Evolutionary conservation across 2,797 vertebrate species (phyloP), one percentile per base, ranked within the genome.

Genomic region (Gymnoscopelus microlampas): DNA sequence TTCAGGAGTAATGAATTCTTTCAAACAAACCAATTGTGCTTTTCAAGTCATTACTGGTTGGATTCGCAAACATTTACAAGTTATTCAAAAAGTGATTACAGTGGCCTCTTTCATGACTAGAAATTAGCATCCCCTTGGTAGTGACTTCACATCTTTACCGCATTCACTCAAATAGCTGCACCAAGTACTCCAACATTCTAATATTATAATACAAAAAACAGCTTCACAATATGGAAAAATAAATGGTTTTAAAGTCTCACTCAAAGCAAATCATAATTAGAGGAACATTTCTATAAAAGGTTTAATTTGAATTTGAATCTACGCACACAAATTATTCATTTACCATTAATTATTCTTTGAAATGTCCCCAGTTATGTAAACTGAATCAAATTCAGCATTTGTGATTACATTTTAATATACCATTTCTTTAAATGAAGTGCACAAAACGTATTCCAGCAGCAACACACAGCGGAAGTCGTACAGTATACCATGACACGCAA

Each of bases 221-320:
- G 84, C 91, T 91, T 92, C 89, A 91, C 90, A 91, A 92, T 91
- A 89, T 91, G 91, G 87, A 91, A 92, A 90, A 91, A 87, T 81
- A 83, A 82, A 68, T 77, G 80, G 63, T 67, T 77, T 58, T 64
- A 51, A 83, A 85, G 83, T 83, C 75, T 68, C 86, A 83, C 72
- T 44, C 63, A 47, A 29, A 51, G 48, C 68, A 73, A 57, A 12
- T 81, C 80, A 71, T 69, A 80, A 64, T 80, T 80, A 81, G 80
- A 86, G 82, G 68, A 1, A 24, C 35, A 53, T 48, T 58, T 64
- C 1, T 54, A 48, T 4, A 70, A 60, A 19, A 44, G 5, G 39
- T 44, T 44, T 44, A 44, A 6, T 50, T 68, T 72, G 14, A 1
- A 13, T 0, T 19, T 63, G 64, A 63, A 50, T 53, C 8, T 15